A percentile compares a stretch with the other conserved stretches of the same genome.
Conservation (phyloP, 2,888 invertebrate species). For the Drosophila mettleri region DNA sequence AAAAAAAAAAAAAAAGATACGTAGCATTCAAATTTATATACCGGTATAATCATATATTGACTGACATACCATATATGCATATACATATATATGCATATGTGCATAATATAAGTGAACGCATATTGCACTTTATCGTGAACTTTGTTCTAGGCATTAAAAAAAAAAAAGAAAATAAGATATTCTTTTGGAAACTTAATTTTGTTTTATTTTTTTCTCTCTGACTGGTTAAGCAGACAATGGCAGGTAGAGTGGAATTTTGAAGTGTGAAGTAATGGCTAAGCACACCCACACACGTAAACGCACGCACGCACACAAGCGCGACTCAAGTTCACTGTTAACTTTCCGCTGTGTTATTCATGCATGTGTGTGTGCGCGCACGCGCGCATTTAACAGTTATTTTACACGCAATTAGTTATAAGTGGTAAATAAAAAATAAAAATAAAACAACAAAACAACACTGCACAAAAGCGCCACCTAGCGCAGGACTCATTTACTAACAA, state of each 20-base stretch:
- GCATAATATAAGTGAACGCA: conserved; percentile 51
- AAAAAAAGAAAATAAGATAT: not conserved
- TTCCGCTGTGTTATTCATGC: conserved; percentile 4
- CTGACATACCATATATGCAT: conserved; percentile 1
- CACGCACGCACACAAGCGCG: not conserved
- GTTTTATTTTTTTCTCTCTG: not conserved
- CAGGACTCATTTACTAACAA: conserved; percentile 3
- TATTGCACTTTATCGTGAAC: conserved; percentile 72
- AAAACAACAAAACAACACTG: conserved; percentile 56
- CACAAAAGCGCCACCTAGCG: conserved; percentile 23
- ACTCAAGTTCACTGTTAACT: too few relatives aligned
- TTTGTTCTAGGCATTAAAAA: conserved; percentile 59
- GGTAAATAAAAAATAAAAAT: conserved; percentile 16
- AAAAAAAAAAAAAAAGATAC: not conserved
- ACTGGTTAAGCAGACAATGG: conserved; percentile 35
- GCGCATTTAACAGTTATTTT: conserved; percentile 4
- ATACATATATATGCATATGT: not conserved
- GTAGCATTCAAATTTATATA: conserved; percentile 11
- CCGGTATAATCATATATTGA: not conserved
- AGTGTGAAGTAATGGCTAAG: not conserved
- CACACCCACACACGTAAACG: conserved; percentile 2
- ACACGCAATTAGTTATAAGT: conserved; percentile 1
- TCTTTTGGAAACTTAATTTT: not conserved
- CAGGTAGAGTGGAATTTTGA: conserved; percentile 14
- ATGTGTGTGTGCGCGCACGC: conserved; percentile 14